Percentiles rank a stretch among this genome's conserved stretches.
Evolutionary conservation across 2,113 vertebrate genomes (phyloP).

Genomic region (Micronycteris hirsuta): DNA sequence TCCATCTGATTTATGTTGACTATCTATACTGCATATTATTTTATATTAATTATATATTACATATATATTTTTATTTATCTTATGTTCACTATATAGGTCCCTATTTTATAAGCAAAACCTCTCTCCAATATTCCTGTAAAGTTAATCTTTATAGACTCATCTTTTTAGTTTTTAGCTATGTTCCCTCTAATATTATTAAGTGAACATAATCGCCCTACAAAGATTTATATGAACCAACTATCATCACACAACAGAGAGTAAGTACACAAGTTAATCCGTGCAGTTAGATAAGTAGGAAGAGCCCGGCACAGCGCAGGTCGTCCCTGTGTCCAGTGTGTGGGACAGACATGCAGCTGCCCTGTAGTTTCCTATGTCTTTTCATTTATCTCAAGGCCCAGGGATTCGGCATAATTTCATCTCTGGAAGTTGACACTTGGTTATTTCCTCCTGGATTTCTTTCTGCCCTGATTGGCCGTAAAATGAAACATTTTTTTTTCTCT

Average conservation of each 20-base stretch:
- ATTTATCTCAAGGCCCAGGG: neutral
- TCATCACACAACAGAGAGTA: neutral
- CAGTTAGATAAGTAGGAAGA: neutral
- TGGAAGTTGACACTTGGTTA: neutral
- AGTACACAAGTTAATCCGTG: neutral
- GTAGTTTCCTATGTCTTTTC: neutral
- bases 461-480: neutral
- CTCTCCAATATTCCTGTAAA: neutral
- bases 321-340: neutral
- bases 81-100: neutral
- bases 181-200: neutral
- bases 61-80: neutral
- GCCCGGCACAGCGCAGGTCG: neutral
- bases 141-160: neutral
- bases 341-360: neutral
- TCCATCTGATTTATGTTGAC: neutral
- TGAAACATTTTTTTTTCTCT: neutral
- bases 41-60: neutral
- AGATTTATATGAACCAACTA: neutral
- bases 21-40: neutral
- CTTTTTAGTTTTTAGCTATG: neutral
- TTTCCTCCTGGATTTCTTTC: neutral
- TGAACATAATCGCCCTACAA: neutral
- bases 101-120: neutral
- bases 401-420: neutral